Conservation (phyloP, 2,113 vertebrate genomes). For the Engystomops pustulosus region DNA sequence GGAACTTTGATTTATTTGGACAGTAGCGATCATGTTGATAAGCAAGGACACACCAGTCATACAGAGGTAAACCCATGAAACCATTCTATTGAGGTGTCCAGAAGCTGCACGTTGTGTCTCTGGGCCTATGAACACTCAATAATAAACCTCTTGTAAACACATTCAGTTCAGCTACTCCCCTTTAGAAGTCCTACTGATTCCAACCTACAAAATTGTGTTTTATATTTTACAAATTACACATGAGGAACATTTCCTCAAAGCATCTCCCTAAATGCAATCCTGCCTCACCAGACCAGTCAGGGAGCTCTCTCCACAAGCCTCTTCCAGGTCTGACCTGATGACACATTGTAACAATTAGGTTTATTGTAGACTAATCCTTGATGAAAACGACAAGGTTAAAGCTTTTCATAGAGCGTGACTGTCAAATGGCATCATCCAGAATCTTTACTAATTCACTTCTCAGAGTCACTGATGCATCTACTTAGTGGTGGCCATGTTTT, state of each 20-base stretch:
- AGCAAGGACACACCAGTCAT: too few relatives aligned
- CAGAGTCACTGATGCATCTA: slow-evolving; percentile 47
- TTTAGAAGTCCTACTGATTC: too few relatives aligned
- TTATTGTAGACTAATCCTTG: slow-evolving; percentile 61
- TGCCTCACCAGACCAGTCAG: background rate
- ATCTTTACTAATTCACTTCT: slow-evolving; percentile 64
- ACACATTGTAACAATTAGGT: slow-evolving; percentile 58
- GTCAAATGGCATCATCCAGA: slow-evolving; percentile 62
- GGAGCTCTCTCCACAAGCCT: background rate
- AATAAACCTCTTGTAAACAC: too few relatives aligned
- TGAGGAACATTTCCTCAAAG: background rate
- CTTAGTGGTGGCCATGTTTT: slow-evolving; percentile 54
- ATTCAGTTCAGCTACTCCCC: too few relatives aligned
- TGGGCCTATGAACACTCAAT: too few relatives aligned
- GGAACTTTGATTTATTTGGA: too few relatives aligned
- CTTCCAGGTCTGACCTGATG: slow-evolving; percentile 22
- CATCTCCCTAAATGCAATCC: background rate
- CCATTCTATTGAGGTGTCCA: too few relatives aligned
- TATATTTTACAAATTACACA: background rate
- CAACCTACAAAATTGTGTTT: background rate
- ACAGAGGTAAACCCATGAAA: too few relatives aligned
- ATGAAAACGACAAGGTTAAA: slow-evolving; percentile 63
- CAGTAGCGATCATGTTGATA: too few relatives aligned
- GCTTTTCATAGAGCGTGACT: slow-evolving; percentile 62
- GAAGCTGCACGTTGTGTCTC: too few relatives aligned